Evolutionary conservation across 2,113 vertebrate genomes (phyloP).

Genomic region (Atherinomorus stipes): DNA sequence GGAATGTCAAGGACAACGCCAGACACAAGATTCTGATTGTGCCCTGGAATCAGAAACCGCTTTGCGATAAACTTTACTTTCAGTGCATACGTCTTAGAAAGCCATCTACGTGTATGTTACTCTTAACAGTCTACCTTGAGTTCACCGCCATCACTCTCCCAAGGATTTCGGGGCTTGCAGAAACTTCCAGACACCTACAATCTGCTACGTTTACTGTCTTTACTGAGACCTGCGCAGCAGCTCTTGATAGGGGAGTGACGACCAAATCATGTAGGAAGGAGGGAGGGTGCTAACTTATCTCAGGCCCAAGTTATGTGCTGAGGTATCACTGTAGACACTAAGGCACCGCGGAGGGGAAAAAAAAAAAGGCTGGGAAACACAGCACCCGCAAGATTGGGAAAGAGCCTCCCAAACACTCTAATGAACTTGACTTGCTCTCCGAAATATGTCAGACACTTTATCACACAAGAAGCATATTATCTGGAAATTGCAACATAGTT

Average conservation of each 20-base stretch:
- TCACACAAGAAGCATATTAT: constrained; percentile 94
- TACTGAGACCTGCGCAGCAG: constrained; percentile 38
- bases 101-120: neutral
- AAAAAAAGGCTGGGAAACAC: constrained; percentile 74
- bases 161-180: neutral
- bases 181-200: neutral
- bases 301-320: constrained; percentile 96
- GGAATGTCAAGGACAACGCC: constrained; percentile 98
- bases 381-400: constrained; percentile 80
- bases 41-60: constrained; percentile 57
- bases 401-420: constrained; percentile 81
- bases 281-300: constrained; percentile 88
- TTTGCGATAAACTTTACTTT: constrained; percentile 45
- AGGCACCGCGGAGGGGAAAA: constrained; percentile 89
- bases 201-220: neutral
- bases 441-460: constrained; percentile 91
- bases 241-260: constrained; percentile 56
- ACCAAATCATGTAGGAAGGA: constrained; percentile 43
- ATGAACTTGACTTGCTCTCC: constrained; percentile 80
- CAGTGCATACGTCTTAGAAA: neutral
- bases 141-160: too few relatives aligned
- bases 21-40: constrained; percentile 77
- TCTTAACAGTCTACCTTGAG: neutral
- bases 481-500: constrained; percentile 86
- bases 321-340: constrained; percentile 95